Conservation (phyloP, 2,797 vertebrate species). For the Pteronotus mesoamericanus region DNA sequence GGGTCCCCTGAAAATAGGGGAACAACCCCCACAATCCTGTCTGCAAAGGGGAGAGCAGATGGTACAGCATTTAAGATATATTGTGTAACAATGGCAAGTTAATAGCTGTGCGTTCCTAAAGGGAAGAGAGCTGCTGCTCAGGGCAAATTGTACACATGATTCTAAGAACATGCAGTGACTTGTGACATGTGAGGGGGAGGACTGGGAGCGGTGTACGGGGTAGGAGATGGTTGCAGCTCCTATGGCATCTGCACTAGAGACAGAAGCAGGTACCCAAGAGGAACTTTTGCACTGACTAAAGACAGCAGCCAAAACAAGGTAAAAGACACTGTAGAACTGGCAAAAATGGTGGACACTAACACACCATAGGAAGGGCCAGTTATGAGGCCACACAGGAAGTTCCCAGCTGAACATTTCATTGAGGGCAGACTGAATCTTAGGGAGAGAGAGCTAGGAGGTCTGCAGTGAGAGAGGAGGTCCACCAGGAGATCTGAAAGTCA, state of each 20-base stretch:
- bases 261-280: background rate
- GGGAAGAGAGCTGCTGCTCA: too few relatives aligned
- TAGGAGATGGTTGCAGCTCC: background rate
- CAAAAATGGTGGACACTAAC: background rate
- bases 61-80: too few relatives aligned
- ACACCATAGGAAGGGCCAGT: too few relatives aligned
- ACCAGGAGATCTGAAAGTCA: background rate
- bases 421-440: background rate
- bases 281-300: background rate
- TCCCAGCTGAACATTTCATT: background rate
- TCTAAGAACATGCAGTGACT: background rate
- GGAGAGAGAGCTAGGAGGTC: background rate
- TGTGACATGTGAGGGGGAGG: too few relatives aligned
- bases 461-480: background rate
- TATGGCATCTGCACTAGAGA: too few relatives aligned
- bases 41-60: too few relatives aligned
- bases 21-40: too few relatives aligned
- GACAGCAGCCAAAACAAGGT: background rate
- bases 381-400: background rate
- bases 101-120: too few relatives aligned
- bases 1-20: too few relatives aligned
- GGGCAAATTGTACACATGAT: too few relatives aligned
- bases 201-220: too few relatives aligned
- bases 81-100: too few relatives aligned
- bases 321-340: background rate